Evolutionary conservation across 2,797 vertebrate genomes (phyloP).

Genomic region (Poeciliopsis paucimaculata): DNA sequence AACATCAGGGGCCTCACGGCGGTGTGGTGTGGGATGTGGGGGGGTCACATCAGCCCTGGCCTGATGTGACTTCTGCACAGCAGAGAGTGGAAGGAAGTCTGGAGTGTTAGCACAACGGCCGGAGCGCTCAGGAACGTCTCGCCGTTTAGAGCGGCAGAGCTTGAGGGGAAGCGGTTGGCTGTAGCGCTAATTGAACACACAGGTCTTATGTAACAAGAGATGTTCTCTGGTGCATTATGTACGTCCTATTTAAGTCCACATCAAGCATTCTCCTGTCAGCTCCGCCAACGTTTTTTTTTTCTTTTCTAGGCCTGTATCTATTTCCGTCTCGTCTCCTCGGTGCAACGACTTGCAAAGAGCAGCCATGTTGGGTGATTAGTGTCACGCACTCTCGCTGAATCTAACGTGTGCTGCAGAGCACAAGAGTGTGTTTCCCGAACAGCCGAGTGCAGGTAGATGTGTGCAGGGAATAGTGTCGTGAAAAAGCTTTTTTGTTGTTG

Average conservation of each 20-base stretch:
- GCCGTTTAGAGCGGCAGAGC: conserved; percentile 9
- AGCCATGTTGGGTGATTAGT: conserved; percentile 30
- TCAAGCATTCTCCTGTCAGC: conserved; percentile 32
- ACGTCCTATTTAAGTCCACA: conserved; percentile 30
- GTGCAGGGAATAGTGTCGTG: not conserved
- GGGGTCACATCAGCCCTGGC: conserved; percentile 39
- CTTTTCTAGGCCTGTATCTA: conserved; percentile 46
- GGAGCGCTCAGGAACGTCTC: conserved; percentile 34
- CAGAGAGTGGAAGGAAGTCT: conserved; percentile 46
- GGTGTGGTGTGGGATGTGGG: too few species aligned
- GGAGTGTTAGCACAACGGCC: conserved; percentile 36
- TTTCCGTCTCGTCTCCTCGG: conserved; percentile 57
- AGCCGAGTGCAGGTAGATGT: not conserved
- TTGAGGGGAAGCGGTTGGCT: conserved; percentile 40
- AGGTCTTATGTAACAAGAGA: conserved; percentile 45
- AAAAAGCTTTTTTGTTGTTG: not conserved
- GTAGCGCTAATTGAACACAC: conserved; percentile 31
- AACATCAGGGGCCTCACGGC: not conserved
- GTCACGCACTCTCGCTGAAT: not conserved
- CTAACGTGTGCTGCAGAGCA: not conserved
- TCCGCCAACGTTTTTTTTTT: conserved; percentile 43
- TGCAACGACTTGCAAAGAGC: conserved; percentile 34
- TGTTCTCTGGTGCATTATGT: conserved; percentile 14
- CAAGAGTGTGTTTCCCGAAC: not conserved
- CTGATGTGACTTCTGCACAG: conserved; percentile 62